Evolutionary conservation across 2,797 vertebrate species (phyloP).

Genomic region (Pangasius larnaudii): DNA sequence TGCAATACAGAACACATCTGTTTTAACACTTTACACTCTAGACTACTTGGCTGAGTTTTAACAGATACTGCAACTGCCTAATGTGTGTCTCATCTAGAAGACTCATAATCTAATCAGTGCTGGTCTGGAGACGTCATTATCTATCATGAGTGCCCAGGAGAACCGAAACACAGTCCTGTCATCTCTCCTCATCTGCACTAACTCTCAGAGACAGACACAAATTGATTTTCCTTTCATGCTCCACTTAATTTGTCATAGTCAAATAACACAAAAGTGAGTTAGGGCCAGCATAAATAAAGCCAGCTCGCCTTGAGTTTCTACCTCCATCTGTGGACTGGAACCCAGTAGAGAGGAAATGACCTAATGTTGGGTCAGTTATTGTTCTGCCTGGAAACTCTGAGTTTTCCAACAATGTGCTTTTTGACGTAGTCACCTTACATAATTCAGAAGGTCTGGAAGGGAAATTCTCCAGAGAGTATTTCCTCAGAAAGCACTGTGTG

Average conservation of each 20-base stretch:
- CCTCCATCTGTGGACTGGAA: constrained; percentile 44
- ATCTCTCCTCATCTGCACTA: constrained; percentile 36
- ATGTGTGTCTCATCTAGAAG: constrained; percentile 4
- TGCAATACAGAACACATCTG: not conserved
- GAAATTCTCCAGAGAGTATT: constrained; percentile 13
- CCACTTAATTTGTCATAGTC: constrained; percentile 54
- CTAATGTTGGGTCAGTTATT: constrained; percentile 52
- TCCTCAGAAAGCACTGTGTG: not conserved
- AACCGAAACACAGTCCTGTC: constrained; percentile 20
- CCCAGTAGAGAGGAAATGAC: constrained; percentile 53
- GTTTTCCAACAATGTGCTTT: constrained; percentile 14
- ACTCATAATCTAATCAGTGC: constrained; percentile 31
- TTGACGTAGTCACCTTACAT: constrained; percentile 21
- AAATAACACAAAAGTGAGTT: constrained; percentile 43
- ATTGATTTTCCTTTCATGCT: constrained; percentile 53
- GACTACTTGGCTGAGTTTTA: constrained; percentile 13
- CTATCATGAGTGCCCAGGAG: constrained; percentile 40
- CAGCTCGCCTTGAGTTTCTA: constrained; percentile 41
- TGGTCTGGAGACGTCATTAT: constrained; percentile 41
- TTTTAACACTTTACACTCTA: constrained; percentile 7
- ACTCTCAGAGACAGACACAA: constrained; percentile 44
- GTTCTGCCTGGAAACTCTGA: constrained; percentile 47
- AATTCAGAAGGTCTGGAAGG: constrained; percentile 32
- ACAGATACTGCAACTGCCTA: not conserved
- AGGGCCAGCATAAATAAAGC: constrained; percentile 54